A percentile compares a stretch with the other conserved stretches of the same genome.
phyloP scores from a whole-genome alignment of 92 coral and sea anemone species.

The Desmophyllum pertusum region DNA sequence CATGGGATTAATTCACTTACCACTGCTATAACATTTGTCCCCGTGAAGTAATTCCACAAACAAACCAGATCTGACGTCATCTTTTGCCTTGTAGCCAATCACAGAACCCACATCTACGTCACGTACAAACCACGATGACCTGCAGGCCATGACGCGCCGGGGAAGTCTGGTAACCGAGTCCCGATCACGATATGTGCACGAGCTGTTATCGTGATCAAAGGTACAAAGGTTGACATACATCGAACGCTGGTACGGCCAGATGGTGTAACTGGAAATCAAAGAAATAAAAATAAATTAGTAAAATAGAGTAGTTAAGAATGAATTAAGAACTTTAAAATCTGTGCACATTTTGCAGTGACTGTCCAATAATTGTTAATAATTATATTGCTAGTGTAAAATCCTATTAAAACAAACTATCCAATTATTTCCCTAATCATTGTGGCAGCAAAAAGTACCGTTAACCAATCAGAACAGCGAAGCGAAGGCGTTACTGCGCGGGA shows the following conservation, averaged over 20 bases:
- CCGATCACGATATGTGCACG: slow-evolving; percentile 50
- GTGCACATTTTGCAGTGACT: not conserved
- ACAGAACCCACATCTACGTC: slow-evolving; percentile 70
- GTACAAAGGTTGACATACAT: slow-evolving; percentile 74
- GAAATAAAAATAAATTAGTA: no score
- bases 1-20: not conserved
- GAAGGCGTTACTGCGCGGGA: not conserved
- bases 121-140: slow-evolving; percentile 57
- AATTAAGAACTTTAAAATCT: no score
- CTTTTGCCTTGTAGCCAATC: slow-evolving; percentile 71
- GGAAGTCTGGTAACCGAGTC: slow-evolving; percentile 6
- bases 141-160: slow-evolving; percentile 82
- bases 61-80: slow-evolving; percentile 65
- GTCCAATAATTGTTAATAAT: no score
- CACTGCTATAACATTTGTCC: slow-evolving; percentile 49
- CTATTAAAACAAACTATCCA: no score
- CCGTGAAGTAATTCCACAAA: slow-evolving; percentile 76
- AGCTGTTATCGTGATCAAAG: slow-evolving; percentile 71
- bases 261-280: not conserved
- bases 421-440: no score
- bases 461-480: not conserved
- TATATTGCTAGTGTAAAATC: no score
- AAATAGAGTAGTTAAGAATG: no score
- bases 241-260: slow-evolving; percentile 45
- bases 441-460: no score